Evolutionary conservation across 2,113 vertebrate species (phyloP), one percentile per base, ranked within the genome.

Genomic region (Ptilonorhynchus violaceus): DNA sequence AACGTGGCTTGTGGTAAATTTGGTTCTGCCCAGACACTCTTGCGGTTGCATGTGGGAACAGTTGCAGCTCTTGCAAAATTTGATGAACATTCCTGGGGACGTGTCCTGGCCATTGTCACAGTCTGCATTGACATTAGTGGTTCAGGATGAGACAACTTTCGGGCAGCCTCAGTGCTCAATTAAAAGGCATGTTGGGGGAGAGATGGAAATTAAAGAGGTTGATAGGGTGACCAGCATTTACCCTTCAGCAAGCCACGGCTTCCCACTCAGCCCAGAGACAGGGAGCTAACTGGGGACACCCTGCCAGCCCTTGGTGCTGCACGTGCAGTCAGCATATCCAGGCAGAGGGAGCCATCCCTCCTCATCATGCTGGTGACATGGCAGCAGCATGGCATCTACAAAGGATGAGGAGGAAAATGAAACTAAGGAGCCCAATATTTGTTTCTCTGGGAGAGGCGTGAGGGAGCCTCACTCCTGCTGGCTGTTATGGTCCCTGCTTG

Each of bases 401-500:
- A 44, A 64, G 58, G 35, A 41, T 67, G 39, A 72, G 41, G 35
- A 82, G 33, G 44, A 58, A 56, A 41, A 37, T 58, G 46, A n/a
- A 53, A 37, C 9, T 21, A 44, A 62, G 49, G 15, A 92, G 24
- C 44, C 15, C 41, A 79, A 62, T 35, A 33, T 41, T 88, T 4
- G 0, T 80, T 85, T 78, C 56, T 77, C 60, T 21, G 41, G 0
- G 4, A 62, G 72, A 42, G 50, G 23, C 75, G 67, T 1, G 2
- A 82, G 70, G 41, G 74, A 93, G 39, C 47, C 70, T 50, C 0
- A 1, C 22, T 91, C 27, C 60, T 4, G 6, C 49, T 2, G 23
- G 55, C n/a, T 49, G 44, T 88, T 85, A 50, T 1, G 4, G n/a
- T 58, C 79, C 17, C 39, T 55, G 56, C 89, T 96, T 97, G 98